A percentile compares a stretch with the other conserved stretches of the same genome.
Conservation (phyloP, 2,888 invertebrate species). For the Hermaeophaga mercurialis region DNA sequence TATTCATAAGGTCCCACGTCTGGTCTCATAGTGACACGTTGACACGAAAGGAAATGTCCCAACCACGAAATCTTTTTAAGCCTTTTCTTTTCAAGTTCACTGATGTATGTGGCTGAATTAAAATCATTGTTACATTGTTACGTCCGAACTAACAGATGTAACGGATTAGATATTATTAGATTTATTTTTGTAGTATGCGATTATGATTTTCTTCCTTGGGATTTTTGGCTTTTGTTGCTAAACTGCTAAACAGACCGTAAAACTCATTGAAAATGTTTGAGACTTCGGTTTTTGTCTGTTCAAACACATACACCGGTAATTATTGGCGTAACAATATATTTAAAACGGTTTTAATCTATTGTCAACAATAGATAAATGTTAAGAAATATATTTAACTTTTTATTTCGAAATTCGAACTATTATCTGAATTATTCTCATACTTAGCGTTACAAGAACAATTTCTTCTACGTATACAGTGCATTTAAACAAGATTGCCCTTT, state of each 20-base stretch:
- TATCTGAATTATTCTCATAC: no score
- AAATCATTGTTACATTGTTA: slow-evolving; percentile 37
- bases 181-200: slow-evolving; percentile 24
- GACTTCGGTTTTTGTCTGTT: slow-evolving; percentile 4
- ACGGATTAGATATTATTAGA: slow-evolving; percentile 37
- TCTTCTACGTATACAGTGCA: no score
- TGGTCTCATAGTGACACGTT: slow-evolving; percentile 33
- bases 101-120: slow-evolving; percentile 39
- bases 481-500: no score
- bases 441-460: no score
- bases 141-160: slow-evolving; percentile 32
- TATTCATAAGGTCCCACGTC: slow-evolving; percentile 25
- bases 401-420: no score
- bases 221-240: slow-evolving; percentile 23
- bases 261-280: slow-evolving; percentile 4
- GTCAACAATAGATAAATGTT: no score
- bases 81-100: slow-evolving; percentile 37
- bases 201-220: slow-evolving; percentile 26
- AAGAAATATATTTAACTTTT: no score
- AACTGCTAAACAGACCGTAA: slow-evolving; percentile 22
- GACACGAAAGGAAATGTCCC: slow-evolving; percentile 37
- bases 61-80: slow-evolving; percentile 36
- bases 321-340: not conserved
- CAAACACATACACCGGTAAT: not conserved
- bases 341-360: not conserved